Percentiles rank a stretch among this genome's conserved stretches.
Conservation (phyloP, 1,140 invertebrate genomes). For the Elysia chlorotica region DNA sequence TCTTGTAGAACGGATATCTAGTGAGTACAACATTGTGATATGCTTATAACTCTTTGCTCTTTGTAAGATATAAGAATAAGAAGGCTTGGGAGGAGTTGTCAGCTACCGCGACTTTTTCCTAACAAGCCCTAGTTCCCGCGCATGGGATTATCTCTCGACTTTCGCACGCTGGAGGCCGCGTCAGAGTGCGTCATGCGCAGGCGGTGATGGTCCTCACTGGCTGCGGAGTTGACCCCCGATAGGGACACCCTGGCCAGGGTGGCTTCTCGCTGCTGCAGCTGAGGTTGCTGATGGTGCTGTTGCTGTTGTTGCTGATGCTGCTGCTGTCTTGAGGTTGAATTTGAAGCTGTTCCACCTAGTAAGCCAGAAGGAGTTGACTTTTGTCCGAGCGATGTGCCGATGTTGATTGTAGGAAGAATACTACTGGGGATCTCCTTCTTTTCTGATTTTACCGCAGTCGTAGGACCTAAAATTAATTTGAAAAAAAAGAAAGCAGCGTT, state of each 20-base stretch:
- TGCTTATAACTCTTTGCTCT: no score
- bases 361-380: background rate
- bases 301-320: background rate
- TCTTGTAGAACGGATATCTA: no score
- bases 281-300: background rate
- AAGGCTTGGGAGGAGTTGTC: no score
- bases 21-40: no score
- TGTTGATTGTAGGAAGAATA: constrained; percentile 10
- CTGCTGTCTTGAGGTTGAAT: background rate
- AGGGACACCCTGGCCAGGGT: no score
- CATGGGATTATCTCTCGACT: background rate
- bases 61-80: no score
- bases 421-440: background rate
- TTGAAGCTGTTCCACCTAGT: background rate
- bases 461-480: background rate
- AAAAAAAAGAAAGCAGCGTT: background rate
- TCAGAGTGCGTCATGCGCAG: no score
- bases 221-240: no score
- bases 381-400: background rate
- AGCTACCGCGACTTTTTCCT: no score
- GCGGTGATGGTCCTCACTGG: no score
- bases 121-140: background rate
- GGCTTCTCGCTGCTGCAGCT: no score
- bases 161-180: background rate
- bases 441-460: background rate